phyloP scores from a whole-genome alignment of 2,113 vertebrate genomes.

The Chaenogobius annularis region DNA sequence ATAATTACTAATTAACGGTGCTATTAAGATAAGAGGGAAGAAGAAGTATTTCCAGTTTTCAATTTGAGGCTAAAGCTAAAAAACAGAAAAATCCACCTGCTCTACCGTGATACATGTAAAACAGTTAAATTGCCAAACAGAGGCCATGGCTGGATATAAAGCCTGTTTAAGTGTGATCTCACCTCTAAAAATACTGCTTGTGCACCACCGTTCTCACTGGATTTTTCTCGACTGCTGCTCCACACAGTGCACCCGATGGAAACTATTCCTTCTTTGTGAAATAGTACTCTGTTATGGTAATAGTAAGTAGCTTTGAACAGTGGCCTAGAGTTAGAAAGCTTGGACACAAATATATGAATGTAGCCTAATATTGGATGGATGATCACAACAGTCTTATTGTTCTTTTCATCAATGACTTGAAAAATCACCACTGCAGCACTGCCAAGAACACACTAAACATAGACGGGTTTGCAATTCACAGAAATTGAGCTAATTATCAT shows the following conservation, averaged over 20 bases:
- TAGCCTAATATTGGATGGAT: constrained; percentile 33
- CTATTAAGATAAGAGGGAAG: constrained; percentile 6
- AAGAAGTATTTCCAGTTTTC: no score
- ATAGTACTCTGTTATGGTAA: constrained; percentile 38
- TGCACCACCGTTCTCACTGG: constrained; percentile 66
- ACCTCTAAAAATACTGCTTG: constrained; percentile 45
- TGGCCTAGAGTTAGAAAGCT: constrained; percentile 48
- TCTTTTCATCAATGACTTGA: constrained; percentile 30
- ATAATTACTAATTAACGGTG: background rate
- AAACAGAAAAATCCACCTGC: constrained; percentile 6
- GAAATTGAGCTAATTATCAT: constrained; percentile 44
- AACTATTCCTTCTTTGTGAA: constrained; percentile 25
- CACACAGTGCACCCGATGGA: constrained; percentile 56
- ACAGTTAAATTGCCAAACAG: constrained; percentile 27
- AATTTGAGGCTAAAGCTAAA: no score
- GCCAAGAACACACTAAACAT: constrained; percentile 59
- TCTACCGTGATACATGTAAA: constrained; percentile 14
- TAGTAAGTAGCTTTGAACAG: constrained; percentile 51
- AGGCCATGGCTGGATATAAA: constrained; percentile 64
- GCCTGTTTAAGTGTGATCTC: constrained; percentile 58
- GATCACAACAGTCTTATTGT: constrained; percentile 22
- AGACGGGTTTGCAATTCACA: constrained; percentile 24
- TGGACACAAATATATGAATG: constrained; percentile 15
- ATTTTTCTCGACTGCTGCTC: constrained; percentile 41
- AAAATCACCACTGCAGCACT: constrained; percentile 57